phyloP scores from a whole-genome alignment of 2,888 invertebrate genomes.

The Epistrophe eligans region DNA sequence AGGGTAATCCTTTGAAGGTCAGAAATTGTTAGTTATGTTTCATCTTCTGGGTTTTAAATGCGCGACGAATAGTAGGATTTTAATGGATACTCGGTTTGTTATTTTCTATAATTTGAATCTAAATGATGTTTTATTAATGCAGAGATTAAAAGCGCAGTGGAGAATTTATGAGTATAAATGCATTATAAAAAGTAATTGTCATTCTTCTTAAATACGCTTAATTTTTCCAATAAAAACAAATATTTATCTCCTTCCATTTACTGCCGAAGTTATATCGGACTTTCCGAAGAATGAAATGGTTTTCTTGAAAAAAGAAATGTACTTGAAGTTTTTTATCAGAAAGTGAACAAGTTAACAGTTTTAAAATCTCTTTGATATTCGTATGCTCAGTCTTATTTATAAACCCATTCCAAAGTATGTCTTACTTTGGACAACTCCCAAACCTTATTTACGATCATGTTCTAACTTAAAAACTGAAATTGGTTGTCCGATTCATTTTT shows the following conservation, averaged over 20 bases:
- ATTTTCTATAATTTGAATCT: not conserved
- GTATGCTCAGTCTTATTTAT: no score
- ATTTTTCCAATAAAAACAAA: not conserved
- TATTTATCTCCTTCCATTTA: not conserved
- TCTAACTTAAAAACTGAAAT: no score
- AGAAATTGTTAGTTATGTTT: not conserved
- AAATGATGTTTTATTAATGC: not conserved
- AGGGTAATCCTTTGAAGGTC: slow-evolving; percentile 51
- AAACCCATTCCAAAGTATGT: no score
- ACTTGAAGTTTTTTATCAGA: no score
- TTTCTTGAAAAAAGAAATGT: no score
- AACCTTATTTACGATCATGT: no score
- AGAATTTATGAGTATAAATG: not conserved
- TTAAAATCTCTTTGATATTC: no score
- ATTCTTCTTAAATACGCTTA: not conserved
- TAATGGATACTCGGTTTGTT: not conserved
- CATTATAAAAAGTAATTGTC: not conserved
- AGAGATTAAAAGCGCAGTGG: not conserved
- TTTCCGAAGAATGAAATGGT: no score
- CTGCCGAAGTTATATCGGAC: no score
- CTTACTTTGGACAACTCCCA: no score
- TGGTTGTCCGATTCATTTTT: no score
- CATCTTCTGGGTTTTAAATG: not conserved
- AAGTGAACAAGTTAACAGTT: no score
- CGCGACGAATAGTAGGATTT: not conserved